These are phyloP conservation scores for Eriocheir sinensis DNA, from an alignment of 1,140 invertebrate genomes.

Conservation along the genomic window DNA sequence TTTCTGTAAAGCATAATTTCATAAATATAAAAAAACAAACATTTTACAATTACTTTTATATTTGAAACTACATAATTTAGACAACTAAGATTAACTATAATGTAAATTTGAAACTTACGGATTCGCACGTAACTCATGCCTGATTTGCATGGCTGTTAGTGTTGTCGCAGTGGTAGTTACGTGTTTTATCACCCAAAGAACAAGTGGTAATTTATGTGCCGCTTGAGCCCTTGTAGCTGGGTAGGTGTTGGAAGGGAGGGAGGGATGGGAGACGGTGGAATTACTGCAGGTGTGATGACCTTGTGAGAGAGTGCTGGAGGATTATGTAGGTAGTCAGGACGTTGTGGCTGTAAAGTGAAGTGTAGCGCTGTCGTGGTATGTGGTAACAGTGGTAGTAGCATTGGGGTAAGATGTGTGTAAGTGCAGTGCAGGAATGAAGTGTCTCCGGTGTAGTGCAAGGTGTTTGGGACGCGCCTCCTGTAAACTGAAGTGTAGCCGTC, in stretches of 20 bases:
- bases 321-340: too few species aligned
- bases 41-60: too few species aligned
- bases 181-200: background rate
- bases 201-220: background rate
- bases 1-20: too few species aligned
- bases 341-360: too few species aligned
- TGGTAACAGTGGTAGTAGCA: too few species aligned
- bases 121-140: constrained; percentile 13
- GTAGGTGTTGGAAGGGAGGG: background rate
- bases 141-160: constrained; percentile 1
- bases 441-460: background rate
- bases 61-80: too few species aligned
- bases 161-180: background rate
- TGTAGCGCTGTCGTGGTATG: too few species aligned
- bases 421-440: background rate
- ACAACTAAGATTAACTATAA: too few species aligned
- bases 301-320: background rate
- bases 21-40: too few species aligned
- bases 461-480: too few species aligned
- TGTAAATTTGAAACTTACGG: constrained; percentile 1
- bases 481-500: too few species aligned
- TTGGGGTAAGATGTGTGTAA: background rate
- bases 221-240: background rate
- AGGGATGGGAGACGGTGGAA: background rate
- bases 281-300: background rate